phyloP scores from a whole-genome alignment of 1,140 invertebrate genomes.

The Alviniconcha marisindica region DNA sequence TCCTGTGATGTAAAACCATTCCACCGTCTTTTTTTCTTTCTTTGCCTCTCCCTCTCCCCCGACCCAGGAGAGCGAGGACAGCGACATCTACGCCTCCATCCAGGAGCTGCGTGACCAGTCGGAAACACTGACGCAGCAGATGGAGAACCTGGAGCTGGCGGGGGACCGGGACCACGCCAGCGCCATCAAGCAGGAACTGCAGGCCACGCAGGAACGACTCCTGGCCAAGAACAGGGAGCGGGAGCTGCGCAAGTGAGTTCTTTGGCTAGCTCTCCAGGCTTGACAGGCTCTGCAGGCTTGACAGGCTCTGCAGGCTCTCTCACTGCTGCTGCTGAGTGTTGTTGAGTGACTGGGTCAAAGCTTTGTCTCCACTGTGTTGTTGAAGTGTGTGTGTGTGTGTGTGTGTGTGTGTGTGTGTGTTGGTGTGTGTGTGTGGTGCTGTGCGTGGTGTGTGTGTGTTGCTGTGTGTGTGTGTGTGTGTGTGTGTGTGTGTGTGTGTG shows the following conservation, averaged over 20 bases:
- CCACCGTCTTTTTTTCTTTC: not conserved
- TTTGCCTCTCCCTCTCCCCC: not conserved
- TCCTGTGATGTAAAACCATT: too few relatives aligned
- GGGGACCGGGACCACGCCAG: constrained; percentile 55
- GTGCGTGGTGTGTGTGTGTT: too few relatives aligned
- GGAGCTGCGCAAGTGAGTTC: constrained; percentile 62
- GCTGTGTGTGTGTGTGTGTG: not conserved
- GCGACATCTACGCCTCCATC: constrained; percentile 71
- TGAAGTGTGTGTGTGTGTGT: not conserved
- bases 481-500: not conserved
- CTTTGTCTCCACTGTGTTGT: not conserved
- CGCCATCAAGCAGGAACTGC: constrained; percentile 54
- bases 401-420: too few relatives aligned
- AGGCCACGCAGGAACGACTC: constrained; percentile 63
- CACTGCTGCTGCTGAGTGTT: not conserved
- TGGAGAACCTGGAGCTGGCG: constrained; percentile 57
- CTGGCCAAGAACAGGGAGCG: constrained; percentile 69
- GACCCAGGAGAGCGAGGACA: constrained; percentile 69
- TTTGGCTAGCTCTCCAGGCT: not conserved
- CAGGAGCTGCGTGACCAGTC: constrained; percentile 70
- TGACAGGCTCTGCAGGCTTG: not conserved
- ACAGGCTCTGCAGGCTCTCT: too few relatives aligned
- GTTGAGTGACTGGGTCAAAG: not conserved
- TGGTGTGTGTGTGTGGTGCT: too few relatives aligned
- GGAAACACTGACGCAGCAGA: constrained; percentile 60